Evolutionary conservation across 2,113 vertebrate genomes (phyloP).

Genomic region (Thymallus thymallus): DNA sequence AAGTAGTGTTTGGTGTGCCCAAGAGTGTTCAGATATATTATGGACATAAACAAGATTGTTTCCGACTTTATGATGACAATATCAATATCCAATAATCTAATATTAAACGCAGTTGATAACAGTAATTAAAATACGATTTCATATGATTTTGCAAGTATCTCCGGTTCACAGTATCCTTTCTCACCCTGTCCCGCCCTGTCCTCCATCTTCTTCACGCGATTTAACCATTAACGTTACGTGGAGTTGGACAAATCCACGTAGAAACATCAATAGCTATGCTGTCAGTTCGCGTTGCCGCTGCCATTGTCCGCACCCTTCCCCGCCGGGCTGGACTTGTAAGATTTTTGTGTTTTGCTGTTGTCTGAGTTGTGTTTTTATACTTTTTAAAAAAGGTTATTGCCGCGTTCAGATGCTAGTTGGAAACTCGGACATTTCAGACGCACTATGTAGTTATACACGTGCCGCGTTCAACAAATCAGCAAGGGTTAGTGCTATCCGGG

Average conservation of each 20-base stretch:
- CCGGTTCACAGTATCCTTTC: slow-evolving; percentile 57
- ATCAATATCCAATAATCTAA: not conserved
- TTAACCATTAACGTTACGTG: slow-evolving; percentile 29
- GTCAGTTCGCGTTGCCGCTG: slow-evolving; percentile 85
- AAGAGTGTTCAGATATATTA: not conserved
- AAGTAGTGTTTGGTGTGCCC: too few relatives aligned
- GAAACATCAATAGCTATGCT: slow-evolving; percentile 68
- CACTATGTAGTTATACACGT: too few relatives aligned
- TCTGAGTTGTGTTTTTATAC: not conserved
- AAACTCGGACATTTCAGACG: too few relatives aligned
- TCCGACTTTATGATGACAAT: not conserved
- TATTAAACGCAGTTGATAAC: not conserved
- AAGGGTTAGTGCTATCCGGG: too few relatives aligned
- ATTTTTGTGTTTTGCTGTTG: not conserved
- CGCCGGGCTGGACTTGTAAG: slow-evolving; percentile 85
- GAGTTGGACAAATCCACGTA: slow-evolving; percentile 33
- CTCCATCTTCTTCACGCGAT: slow-evolving; percentile 54
- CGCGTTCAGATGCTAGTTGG: too few relatives aligned
- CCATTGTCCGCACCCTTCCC: slow-evolving; percentile 80
- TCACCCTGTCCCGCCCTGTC: slow-evolving; percentile 38
- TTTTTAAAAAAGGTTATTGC: not conserved
- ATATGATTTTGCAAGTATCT: slow-evolving; percentile 31
- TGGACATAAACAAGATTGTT: too few relatives aligned
- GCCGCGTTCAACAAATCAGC: too few relatives aligned
- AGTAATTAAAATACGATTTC: not conserved